phyloP scores from a whole-genome alignment of 2,888 invertebrate genomes.

The Archips xylosteana region DNA sequence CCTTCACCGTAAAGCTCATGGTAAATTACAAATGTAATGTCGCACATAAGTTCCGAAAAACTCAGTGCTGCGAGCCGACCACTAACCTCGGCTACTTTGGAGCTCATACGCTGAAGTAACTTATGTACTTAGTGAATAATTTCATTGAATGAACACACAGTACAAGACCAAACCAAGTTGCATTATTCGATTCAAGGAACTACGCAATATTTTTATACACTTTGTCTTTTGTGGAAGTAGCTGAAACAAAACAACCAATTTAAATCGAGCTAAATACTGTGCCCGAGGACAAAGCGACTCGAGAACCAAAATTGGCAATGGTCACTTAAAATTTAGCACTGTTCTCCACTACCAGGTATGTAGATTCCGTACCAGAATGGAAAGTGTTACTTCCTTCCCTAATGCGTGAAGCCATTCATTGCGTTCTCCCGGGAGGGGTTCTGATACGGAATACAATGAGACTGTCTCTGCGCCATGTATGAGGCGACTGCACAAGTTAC shows the following conservation, averaged over 20 bases:
- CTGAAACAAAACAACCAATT: slow-evolving; percentile 12
- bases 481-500: slow-evolving; percentile 31
- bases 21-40: no score
- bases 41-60: no score
- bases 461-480: slow-evolving; percentile 22
- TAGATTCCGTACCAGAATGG: slow-evolving; percentile 32
- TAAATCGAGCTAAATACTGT: slow-evolving; percentile 15
- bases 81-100: no score
- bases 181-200: no score
- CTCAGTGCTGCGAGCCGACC: no score
- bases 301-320: slow-evolving; percentile 24
- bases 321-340: slow-evolving; percentile 33
- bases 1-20: no score
- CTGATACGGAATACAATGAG: slow-evolving; percentile 37
- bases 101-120: no score
- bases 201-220: no score
- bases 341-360: slow-evolving; percentile 19
- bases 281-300: slow-evolving; percentile 33
- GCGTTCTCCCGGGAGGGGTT: slow-evolving; percentile 31
- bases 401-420: slow-evolving; percentile 43
- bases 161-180: no score
- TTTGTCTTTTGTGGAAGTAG: not conserved
- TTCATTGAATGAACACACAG: no score
- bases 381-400: slow-evolving; percentile 56
- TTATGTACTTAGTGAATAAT: no score